A percentile compares a stretch with the other conserved stretches of the same genome.
Conservation (phyloP, 2,888 invertebrate genomes). For the Mongoloraphidia duomilia region DNA sequence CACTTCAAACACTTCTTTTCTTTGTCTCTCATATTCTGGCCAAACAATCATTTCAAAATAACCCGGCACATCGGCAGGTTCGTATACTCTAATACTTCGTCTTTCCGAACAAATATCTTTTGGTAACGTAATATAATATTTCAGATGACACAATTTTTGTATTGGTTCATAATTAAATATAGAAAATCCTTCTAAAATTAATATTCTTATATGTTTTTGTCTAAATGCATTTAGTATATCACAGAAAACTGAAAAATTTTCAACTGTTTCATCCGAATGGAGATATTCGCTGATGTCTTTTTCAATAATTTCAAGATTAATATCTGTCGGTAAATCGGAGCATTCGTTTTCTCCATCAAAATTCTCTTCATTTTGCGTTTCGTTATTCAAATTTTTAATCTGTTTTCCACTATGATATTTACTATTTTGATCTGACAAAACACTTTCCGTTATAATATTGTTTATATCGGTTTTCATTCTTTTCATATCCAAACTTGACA, state of each 20-base stretch:
- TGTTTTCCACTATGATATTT: slow-evolving; percentile 4
- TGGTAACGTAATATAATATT: slow-evolving; percentile 58
- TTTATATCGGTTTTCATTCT: slow-evolving; percentile 48
- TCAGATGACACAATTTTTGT: slow-evolving; percentile 48
- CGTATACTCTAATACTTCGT: slow-evolving; percentile 49
- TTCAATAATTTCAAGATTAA: background rate
- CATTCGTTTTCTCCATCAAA: background rate
- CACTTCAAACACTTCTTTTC: slow-evolving; percentile 28
- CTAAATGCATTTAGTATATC: slow-evolving; percentile 14
- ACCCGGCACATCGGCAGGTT: slow-evolving; percentile 73
- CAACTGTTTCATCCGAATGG: slow-evolving; percentile 10
- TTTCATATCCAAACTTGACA: slow-evolving; percentile 58
- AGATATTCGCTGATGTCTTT: slow-evolving; percentile 8
- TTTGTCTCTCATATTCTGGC: slow-evolving; percentile 63
- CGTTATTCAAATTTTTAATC: background rate
- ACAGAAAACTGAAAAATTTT: background rate
- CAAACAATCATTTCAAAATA: slow-evolving; percentile 85
- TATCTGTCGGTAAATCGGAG: no score
- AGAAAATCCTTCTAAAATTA: slow-evolving; percentile 66
- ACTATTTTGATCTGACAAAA: background rate
- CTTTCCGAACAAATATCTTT: slow-evolving; percentile 52
- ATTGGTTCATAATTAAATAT: slow-evolving; percentile 57
- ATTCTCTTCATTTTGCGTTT: background rate
- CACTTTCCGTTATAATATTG: slow-evolving; percentile 23
- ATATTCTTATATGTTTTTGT: slow-evolving; percentile 31